Percentiles rank a stretch among this genome's conserved stretches.
Conservation (phyloP, 1,140 invertebrate genomes). For the Drepana arcuata region DNA sequence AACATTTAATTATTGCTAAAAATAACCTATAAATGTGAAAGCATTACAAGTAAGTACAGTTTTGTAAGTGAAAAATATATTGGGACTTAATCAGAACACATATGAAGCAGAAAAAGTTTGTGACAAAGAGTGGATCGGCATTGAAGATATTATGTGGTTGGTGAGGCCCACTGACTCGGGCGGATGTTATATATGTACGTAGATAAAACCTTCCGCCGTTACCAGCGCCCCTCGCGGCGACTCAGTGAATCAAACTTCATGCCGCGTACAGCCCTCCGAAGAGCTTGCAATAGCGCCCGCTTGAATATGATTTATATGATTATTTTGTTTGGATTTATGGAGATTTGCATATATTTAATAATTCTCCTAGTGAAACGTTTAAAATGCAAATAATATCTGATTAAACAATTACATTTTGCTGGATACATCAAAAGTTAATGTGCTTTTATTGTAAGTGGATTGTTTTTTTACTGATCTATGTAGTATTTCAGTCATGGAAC, state of each 20-base stretch:
- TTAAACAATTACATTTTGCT: too few relatives aligned
- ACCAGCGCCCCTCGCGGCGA: constrained; percentile 49
- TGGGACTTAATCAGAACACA: constrained; percentile 29
- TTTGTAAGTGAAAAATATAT: too few relatives aligned
- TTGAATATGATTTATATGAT: too few relatives aligned
- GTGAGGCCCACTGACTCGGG: constrained; percentile 64
- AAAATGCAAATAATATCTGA: too few relatives aligned
- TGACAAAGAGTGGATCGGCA: constrained; percentile 51
- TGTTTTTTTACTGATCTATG: too few relatives aligned
- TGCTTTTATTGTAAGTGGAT: too few relatives aligned
- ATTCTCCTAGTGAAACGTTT: too few relatives aligned
- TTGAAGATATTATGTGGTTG: constrained; percentile 49
- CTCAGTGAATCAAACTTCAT: constrained; percentile 56
- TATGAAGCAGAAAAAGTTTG: constrained; percentile 59
- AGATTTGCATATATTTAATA: background rate
- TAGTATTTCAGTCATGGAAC: too few relatives aligned
- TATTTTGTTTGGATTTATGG: constrained; percentile 3
- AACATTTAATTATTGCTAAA: too few relatives aligned
- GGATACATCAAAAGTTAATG: too few relatives aligned
- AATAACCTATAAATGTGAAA: too few relatives aligned
- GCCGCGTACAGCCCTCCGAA: constrained; percentile 41
- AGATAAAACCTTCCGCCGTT: constrained; percentile 69
- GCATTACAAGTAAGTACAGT: too few relatives aligned
- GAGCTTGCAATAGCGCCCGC: constrained; percentile 23
- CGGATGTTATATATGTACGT: constrained; percentile 69